Evolutionary conservation across 1,140 invertebrate genomes (phyloP).

Genomic region (Akabosia matsudoensis): DNA sequence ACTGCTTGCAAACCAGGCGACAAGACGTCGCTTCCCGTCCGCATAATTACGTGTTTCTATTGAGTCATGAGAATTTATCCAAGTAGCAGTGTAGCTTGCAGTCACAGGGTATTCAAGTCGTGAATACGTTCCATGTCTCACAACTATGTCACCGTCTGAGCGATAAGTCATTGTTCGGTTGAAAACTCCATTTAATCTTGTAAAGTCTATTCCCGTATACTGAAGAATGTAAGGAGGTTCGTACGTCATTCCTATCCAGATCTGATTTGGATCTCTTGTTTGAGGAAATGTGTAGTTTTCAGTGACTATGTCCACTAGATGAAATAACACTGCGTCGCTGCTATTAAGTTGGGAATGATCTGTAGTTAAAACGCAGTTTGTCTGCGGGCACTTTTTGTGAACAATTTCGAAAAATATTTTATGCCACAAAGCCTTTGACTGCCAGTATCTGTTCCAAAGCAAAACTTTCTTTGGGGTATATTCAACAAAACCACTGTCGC

Average conservation of each 20-base stretch:
- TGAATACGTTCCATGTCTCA: constrained; percentile 57
- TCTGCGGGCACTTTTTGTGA: constrained; percentile 38
- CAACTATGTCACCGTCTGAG: constrained; percentile 52
- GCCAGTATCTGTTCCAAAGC: constrained; percentile 46
- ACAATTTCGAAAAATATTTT: constrained; percentile 43
- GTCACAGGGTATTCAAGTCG: not conserved
- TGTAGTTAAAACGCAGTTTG: constrained; percentile 45
- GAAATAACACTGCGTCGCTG: constrained; percentile 46
- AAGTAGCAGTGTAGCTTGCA: constrained; percentile 33
- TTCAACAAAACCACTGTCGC: not conserved
- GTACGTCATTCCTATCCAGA: constrained; percentile 47
- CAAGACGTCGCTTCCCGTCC: constrained; percentile 39
- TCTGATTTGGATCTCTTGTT: constrained; percentile 37
- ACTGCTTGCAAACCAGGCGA: constrained; percentile 56
- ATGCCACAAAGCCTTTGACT: constrained; percentile 41
- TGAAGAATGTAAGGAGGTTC: constrained; percentile 47
- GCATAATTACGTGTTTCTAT: constrained; percentile 45
- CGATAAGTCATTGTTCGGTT: constrained; percentile 57
- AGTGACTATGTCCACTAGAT: constrained; percentile 39
- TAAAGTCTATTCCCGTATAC: constrained; percentile 34
- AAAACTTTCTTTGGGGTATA: constrained; percentile 38
- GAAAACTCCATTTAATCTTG: constrained; percentile 49
- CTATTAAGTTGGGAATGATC: constrained; percentile 39
- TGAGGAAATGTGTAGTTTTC: constrained; percentile 30
- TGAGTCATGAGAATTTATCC: constrained; percentile 38